These are phyloP conservation scores for Campoletis sonorensis DNA, from an alignment of 1,140 invertebrate genomes.

Conservation along the genomic window DNA sequence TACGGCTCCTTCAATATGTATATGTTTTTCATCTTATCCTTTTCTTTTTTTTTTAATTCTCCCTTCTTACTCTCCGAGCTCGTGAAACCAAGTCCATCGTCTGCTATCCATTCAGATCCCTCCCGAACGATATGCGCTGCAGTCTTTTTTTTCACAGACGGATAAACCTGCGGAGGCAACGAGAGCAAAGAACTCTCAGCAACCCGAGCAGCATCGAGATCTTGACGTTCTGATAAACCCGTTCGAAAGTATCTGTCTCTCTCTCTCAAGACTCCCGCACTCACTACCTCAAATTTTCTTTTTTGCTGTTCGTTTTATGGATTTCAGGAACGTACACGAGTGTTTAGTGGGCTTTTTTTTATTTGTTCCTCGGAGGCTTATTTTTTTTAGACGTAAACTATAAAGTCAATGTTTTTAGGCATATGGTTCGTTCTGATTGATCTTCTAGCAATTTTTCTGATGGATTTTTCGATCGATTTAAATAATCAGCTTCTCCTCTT, in stretches of 20 bases:
- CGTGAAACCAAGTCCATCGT: conserved; percentile 27
- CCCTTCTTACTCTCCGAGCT: neutral
- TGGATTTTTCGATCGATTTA: too few relatives aligned
- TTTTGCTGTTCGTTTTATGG: neutral
- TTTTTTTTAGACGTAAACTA: too few relatives aligned
- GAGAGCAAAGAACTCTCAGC: conserved; percentile 36
- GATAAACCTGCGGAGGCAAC: conserved; percentile 16
- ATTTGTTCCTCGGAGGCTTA: neutral
- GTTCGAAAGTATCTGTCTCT: conserved; percentile 26
- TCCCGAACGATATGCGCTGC: conserved; percentile 20
- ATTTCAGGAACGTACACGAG: neutral
- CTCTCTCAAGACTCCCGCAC: conserved; percentile 15
- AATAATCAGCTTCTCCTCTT: too few relatives aligned
- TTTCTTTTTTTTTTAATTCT: conserved; percentile 3
- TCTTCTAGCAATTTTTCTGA: too few relatives aligned
- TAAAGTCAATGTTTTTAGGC: neutral
- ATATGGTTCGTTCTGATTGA: too few relatives aligned
- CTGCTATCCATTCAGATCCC: conserved; percentile 42
- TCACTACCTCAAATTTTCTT: neutral
- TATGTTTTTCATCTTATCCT: conserved; percentile 17
- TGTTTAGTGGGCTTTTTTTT: neutral
- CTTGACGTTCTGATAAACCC: conserved; percentile 26
- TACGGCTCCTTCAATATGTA: neutral
- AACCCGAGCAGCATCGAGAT: conserved; percentile 26
- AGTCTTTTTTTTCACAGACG: conserved; percentile 31